Evolutionary conservation across 2,888 invertebrate species (phyloP).

Genomic region (Latheticus oryzae): DNA sequence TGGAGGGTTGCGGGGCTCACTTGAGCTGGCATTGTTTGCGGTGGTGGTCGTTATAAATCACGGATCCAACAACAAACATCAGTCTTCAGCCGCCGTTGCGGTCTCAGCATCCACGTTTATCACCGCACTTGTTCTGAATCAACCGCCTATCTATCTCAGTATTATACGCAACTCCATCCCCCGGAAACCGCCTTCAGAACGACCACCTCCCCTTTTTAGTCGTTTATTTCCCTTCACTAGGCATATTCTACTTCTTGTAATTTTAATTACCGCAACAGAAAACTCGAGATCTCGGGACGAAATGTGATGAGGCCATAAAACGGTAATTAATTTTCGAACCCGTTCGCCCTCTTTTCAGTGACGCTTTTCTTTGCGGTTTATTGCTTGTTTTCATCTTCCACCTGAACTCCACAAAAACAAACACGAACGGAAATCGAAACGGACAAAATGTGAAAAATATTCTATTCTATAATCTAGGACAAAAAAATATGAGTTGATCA

Average conservation of each 20-base stretch:
- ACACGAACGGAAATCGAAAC: too few species aligned
- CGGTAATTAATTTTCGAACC: slow-evolving; percentile 54
- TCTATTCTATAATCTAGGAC: too few species aligned
- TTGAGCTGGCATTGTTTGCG: slow-evolving; percentile 57
- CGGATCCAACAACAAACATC: slow-evolving; percentile 64
- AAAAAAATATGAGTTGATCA: too few species aligned
- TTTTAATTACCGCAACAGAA: slow-evolving; percentile 45
- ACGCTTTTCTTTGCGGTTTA: slow-evolving; percentile 1
- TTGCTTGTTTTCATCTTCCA: slow-evolving; percentile 30
- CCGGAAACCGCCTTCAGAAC: slow-evolving; percentile 32
- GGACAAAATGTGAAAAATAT: too few species aligned
- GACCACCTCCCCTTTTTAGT: slow-evolving; percentile 26
- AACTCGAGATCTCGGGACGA: slow-evolving; percentile 39
- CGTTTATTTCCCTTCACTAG: slow-evolving; percentile 45
- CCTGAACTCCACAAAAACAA: slow-evolving; percentile 24
- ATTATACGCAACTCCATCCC: slow-evolving; percentile 41
- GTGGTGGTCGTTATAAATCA: slow-evolving; percentile 63
- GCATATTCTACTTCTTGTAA: slow-evolving; percentile 47
- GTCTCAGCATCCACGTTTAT: slow-evolving; percentile 64
- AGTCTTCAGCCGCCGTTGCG: slow-evolving; percentile 62
- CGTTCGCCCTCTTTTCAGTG: slow-evolving; percentile 40
- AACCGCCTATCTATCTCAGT: slow-evolving; percentile 63
- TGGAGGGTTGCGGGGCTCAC: slow-evolving; percentile 46
- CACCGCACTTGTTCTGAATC: slow-evolving; percentile 64
- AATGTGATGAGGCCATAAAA: slow-evolving; percentile 41